phyloP scores from a whole-genome alignment of 1,140 invertebrate genomes.

The Diorhabda carinulata region DNA sequence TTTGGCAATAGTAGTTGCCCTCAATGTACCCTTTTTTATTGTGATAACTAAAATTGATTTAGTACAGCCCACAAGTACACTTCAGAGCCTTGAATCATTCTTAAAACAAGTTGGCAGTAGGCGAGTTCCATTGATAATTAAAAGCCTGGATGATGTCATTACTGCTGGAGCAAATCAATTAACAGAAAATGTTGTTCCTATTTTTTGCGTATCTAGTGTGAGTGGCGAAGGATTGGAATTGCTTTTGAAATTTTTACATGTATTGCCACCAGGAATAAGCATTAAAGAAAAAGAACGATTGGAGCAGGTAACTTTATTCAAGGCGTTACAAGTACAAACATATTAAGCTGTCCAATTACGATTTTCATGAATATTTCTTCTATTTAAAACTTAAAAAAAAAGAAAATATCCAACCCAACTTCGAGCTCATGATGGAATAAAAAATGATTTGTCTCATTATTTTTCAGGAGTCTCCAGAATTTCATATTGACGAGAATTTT shows the following conservation, averaged over 20 bases:
- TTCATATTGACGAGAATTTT: constrained; percentile 93
- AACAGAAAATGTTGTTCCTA: constrained; percentile 69
- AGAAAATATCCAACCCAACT: too few species aligned
- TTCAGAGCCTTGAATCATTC: constrained; percentile 61
- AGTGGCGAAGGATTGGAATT: constrained; percentile 79
- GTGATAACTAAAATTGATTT: constrained; percentile 89
- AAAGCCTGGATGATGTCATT: constrained; percentile 68
- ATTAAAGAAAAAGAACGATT: constrained; percentile 67
- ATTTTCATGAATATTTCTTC: too few species aligned
- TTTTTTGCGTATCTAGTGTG: constrained; percentile 94
- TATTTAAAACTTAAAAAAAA: too few species aligned
- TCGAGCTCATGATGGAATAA: too few species aligned
- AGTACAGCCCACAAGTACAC: constrained; percentile 56
- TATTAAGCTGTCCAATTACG: too few species aligned
- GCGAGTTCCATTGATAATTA: constrained; percentile 62
- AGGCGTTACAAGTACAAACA: too few species aligned
- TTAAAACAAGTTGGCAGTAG: constrained; percentile 55
- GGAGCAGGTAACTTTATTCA: constrained; percentile 53
- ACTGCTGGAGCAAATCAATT: constrained; percentile 61
- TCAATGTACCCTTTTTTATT: constrained; percentile 86
- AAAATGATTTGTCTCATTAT: not conserved
- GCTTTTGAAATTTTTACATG: constrained; percentile 74
- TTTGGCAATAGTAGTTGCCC: constrained; percentile 73
- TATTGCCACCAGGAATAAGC: constrained; percentile 66
- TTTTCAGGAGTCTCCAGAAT: constrained; percentile 68